Conservation (phyloP, 2,888 invertebrate genomes). For the Sinohyriopsis cumingii region DNA sequence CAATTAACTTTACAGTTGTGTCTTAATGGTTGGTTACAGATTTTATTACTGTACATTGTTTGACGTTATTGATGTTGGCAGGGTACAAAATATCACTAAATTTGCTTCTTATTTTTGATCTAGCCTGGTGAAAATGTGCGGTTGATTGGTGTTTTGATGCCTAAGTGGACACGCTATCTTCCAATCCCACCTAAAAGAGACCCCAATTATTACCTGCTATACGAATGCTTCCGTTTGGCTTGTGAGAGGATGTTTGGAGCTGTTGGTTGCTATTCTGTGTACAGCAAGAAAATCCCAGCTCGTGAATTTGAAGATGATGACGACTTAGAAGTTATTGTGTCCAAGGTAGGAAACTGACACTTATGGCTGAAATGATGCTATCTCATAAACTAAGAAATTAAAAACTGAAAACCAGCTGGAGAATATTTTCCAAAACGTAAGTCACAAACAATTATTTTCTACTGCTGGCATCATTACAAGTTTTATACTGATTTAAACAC, state of each 20-base stretch:
- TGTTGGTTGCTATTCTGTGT: conserved; percentile 47
- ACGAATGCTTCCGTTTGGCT: conserved; percentile 52
- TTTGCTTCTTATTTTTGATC: too few relatives aligned
- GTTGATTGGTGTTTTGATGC: conserved; percentile 50
- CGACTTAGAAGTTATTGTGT: conserved; percentile 32
- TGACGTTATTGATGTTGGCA: too few relatives aligned
- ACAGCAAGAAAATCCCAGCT: conserved; percentile 45
- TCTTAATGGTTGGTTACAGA: too few relatives aligned
- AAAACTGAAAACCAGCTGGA: neutral
- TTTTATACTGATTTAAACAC: too few relatives aligned
- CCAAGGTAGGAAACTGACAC: conserved; percentile 27
- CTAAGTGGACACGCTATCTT: conserved; percentile 38
- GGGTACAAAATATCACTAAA: too few relatives aligned
- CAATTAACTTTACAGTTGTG: too few relatives aligned
- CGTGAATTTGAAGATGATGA: conserved; percentile 35
- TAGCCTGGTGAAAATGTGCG: conserved; percentile 42
- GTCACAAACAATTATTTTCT: too few relatives aligned
- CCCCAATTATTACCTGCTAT: conserved; percentile 39
- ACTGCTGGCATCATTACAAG: too few relatives aligned
- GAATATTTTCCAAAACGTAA: too few relatives aligned
- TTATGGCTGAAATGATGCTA: neutral
- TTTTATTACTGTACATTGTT: too few relatives aligned
- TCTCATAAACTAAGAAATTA: neutral
- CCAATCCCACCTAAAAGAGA: conserved; percentile 33
- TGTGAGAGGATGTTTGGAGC: conserved; percentile 62